A percentile compares a stretch with the other conserved stretches of the same genome.
phyloP scores from a whole-genome alignment of 1,140 invertebrate genomes.

The Cepaea nemoralis region DNA sequence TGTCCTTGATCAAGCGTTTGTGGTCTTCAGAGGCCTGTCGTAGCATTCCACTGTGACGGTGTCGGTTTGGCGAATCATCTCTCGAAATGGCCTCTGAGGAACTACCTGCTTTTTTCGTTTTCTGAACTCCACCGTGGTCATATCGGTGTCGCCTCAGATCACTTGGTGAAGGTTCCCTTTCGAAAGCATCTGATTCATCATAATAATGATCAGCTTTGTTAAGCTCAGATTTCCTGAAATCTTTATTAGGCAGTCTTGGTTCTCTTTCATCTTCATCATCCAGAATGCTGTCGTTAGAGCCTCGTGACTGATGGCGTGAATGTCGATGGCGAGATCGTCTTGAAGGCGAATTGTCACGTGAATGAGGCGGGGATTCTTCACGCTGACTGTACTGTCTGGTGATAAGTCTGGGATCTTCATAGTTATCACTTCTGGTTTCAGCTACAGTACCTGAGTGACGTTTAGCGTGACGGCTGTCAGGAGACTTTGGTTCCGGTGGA shows the following conservation, averaged over 20 bases:
- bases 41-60: conserved; percentile 30
- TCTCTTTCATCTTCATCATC: conserved; percentile 54
- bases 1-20: conserved; percentile 54
- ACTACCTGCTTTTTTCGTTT: conserved; percentile 51
- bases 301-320: conserved; percentile 42
- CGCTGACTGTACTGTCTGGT: conserved; percentile 41
- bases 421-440: conserved; percentile 42
- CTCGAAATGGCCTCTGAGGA: conserved; percentile 62
- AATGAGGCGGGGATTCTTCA: conserved; percentile 44
- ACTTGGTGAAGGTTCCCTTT: conserved; percentile 38
- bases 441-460: conserved; percentile 49
- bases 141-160: conserved; percentile 23
- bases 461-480: conserved; percentile 38
- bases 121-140: conserved; percentile 27
- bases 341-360: conserved; percentile 54
- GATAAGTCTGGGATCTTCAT: conserved; percentile 25
- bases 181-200: conserved; percentile 49
- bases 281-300: conserved; percentile 54
- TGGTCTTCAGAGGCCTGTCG: conserved; percentile 42
- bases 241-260: conserved; percentile 76
- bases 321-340: conserved; percentile 40
- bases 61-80: conserved; percentile 61
- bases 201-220: conserved; percentile 75
- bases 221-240: conserved; percentile 82
- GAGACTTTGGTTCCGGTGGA: conserved; percentile 43